Evolutionary conservation across 2,797 vertebrate species (phyloP).

Genomic region (Typhlichthys eigenmanni): DNA sequence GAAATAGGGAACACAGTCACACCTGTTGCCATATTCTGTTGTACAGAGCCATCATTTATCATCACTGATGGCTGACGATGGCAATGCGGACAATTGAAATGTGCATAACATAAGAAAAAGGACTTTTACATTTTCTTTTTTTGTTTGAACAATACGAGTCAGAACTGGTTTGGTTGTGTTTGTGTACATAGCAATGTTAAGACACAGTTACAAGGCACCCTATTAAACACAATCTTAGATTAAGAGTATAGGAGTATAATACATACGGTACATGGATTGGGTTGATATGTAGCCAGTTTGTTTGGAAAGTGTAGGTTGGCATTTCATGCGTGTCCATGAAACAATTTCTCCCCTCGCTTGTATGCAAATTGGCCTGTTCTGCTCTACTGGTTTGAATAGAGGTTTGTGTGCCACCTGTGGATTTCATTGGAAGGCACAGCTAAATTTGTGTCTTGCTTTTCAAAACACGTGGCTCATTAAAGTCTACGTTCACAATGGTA

Average conservation of each 20-base stretch:
- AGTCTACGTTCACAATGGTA: not conserved
- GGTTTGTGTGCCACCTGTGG: not conserved
- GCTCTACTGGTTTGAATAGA: conserved; percentile 6
- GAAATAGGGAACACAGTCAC: conserved; percentile 12
- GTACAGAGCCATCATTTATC: conserved; percentile 61
- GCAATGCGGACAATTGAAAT: conserved; percentile 31
- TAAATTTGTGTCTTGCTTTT: not conserved
- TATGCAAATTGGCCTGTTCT: not conserved
- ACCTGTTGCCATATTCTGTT: conserved; percentile 22
- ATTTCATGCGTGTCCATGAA: not conserved
- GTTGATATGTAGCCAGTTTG: not conserved
- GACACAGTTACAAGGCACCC: not conserved
- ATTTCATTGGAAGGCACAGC: not conserved
- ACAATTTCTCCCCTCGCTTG: not conserved
- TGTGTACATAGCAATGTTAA: too few species aligned
- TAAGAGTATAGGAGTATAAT: too few species aligned
- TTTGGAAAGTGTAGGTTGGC: not conserved
- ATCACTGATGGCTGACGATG: conserved; percentile 55
- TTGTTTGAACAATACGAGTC: too few species aligned
- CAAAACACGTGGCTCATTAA: not conserved
- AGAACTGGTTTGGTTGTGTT: too few species aligned
- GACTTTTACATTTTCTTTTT: too few species aligned
- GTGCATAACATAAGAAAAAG: too few species aligned
- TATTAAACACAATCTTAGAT: not conserved
- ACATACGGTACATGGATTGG: not conserved